These are phyloP conservation scores for Stenodema calcarata DNA, from an alignment of 2,888 invertebrate species.

Conservation along the genomic window DNA sequence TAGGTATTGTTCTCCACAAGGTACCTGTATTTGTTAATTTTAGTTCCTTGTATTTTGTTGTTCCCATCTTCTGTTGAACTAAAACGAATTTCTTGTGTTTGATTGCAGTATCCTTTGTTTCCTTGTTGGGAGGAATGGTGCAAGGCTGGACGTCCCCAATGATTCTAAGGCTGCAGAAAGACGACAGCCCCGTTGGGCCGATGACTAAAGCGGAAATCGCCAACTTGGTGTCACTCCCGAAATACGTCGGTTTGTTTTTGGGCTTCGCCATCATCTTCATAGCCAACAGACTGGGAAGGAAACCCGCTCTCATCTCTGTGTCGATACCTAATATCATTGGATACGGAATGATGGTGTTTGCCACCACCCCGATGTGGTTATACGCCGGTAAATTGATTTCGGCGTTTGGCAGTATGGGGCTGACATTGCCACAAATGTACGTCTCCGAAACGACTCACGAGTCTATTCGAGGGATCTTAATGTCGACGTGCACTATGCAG, in stretches of 20 bases:
- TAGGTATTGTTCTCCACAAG: too few relatives aligned
- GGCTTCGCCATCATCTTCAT: not conserved
- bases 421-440: slow-evolving; percentile 2
- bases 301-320: not conserved
- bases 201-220: not conserved
- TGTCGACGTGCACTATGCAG: not conserved
- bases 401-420: not conserved
- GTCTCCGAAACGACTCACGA: slow-evolving; percentile 12
- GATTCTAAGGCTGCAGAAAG: not conserved
- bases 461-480: not conserved
- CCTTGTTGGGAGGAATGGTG: not conserved
- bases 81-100: not conserved
- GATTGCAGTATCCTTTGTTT: not conserved
- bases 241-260: not conserved
- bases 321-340: not conserved
- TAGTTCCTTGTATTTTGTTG: too few relatives aligned
- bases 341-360: not conserved
- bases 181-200: slow-evolving; percentile 16
- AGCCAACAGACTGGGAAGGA: not conserved
- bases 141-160: slow-evolving; percentile 19
- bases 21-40: too few relatives aligned
- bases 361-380: not conserved
- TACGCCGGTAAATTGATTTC: not conserved
- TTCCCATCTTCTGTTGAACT: too few relatives aligned
- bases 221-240: not conserved